These are phyloP conservation scores for Astyanax mexicanus DNA, from an alignment of 2,797 vertebrate genomes.

Conservation along the genomic window DNA sequence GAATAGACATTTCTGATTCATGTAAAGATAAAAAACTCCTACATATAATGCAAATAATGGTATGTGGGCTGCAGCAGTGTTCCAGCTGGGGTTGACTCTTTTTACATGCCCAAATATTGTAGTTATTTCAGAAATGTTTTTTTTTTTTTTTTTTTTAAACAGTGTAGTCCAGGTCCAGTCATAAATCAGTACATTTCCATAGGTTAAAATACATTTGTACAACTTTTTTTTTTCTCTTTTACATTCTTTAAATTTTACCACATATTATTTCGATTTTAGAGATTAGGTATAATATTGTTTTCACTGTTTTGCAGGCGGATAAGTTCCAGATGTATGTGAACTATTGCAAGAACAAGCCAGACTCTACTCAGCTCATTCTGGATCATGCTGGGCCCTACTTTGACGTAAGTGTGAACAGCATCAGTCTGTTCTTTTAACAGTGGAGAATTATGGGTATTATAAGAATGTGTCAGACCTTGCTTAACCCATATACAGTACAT, in stretches of 20 bases:
- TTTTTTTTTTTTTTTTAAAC: too few species aligned
- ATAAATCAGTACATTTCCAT: too few species aligned
- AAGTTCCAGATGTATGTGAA: constrained; percentile 99
- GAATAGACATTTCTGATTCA: not conserved
- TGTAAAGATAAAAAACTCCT: not conserved
- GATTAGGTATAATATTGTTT: not conserved
- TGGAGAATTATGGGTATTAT: not conserved
- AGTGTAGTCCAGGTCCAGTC: too few species aligned
- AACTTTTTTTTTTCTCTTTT: too few species aligned
- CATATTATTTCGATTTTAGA: too few species aligned
- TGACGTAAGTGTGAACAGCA: constrained; percentile 83
- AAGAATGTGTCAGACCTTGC: not conserved
- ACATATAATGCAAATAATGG: not conserved
- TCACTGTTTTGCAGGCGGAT: constrained; percentile 84
- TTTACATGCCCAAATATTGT: too few species aligned
- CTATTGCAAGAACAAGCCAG: constrained; percentile 98
- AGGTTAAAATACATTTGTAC: too few species aligned
- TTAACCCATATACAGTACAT: too few species aligned
- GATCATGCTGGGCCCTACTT: constrained; percentile 97
- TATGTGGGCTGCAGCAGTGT: too few species aligned
- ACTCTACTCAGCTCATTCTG: constrained; percentile 96
- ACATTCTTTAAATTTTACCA: too few species aligned
- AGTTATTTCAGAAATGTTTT: too few species aligned
- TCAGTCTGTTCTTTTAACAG: not conserved
- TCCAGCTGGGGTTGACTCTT: too few species aligned